Evolutionary conservation across 2,797 vertebrate species (phyloP).

Genomic region (Micrastur ruficollis): DNA sequence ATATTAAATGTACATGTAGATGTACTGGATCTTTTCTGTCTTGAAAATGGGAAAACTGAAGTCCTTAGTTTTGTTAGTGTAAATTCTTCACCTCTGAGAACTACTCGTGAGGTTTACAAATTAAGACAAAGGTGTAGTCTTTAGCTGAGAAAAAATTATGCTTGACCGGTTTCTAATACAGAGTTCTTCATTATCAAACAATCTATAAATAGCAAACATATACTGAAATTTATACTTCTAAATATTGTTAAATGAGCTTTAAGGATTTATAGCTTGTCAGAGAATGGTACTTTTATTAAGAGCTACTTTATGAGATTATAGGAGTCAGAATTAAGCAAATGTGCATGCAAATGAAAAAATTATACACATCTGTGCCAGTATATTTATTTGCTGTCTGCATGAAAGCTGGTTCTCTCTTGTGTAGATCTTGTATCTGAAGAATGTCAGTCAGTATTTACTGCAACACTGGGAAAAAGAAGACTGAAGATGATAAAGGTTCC

Average conservation of each 20-base stretch:
- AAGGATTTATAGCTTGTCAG: background rate
- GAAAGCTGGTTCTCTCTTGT: background rate
- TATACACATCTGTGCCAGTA: fast-evolving
- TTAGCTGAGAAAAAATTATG: background rate
- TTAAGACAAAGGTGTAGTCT: background rate
- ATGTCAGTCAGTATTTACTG: background rate
- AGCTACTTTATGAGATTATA: background rate
- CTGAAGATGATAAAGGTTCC: background rate
- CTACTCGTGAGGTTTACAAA: background rate
- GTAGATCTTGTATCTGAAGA: background rate
- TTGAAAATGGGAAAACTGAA: background rate
- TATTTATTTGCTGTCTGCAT: background rate
- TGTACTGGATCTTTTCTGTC: background rate
- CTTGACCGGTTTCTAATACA: background rate
- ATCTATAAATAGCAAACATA: background rate
- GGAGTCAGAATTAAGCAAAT: background rate
- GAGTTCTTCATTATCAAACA: background rate
- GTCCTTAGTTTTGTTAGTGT: background rate
- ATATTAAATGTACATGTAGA: background rate
- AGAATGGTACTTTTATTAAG: background rate
- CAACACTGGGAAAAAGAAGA: background rate
- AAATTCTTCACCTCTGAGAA: background rate
- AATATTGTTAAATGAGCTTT: background rate
- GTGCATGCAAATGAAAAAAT: background rate
- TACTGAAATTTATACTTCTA: background rate